Evolutionary conservation across 2,113 vertebrate genomes (phyloP), one percentile per base, ranked within the genome.

Genomic region (Castor canadensis): DNA sequence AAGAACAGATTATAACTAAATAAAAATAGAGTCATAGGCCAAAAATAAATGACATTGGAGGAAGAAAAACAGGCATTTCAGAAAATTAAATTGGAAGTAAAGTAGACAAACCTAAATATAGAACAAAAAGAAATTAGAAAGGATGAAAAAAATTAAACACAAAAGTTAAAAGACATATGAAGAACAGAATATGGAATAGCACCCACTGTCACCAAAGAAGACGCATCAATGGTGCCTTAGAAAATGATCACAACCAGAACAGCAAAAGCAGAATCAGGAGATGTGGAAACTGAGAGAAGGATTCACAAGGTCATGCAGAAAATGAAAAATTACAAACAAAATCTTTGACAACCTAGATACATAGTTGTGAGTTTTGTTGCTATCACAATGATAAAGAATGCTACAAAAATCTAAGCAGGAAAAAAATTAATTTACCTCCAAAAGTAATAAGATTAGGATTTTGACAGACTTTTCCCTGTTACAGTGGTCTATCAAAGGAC

Each of bases 351-450:
- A 43, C 9, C 19, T 69, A 43, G 35, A 30, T 16, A 60, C 32
- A 77, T 26, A 72, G 52, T 47, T 19, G 38, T 43, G 43, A 71
- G 9, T 76, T 88, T 47, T 73, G 64, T n/a, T 49, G 17, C 66
- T 56, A 6, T 89, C 75, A 90, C 20, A 89, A 64, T 90, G 28
- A 83, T 40, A 87, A 94, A 86, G 40, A 89, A 60, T 79, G 52
- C n/a, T 79, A 56, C 3, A 45, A 87, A 75, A 9, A 71, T 26
- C 20, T 6, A 69, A 26, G 20, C 11, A 73, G 5, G 12, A 35
- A 32, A 5, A 79, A 67, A 52, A 47, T 32, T 38, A 86, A n/a
- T 2, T 47, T 84, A 89, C 5, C 40, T 47, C 67, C 54, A 45
- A 92, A 82, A 83, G 47, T 75, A 94, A 71, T 67, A 69, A 67